Evolutionary conservation across 2,797 vertebrate species (phyloP), one percentile per base, ranked within the genome.

Genomic region (Meriones psammophilus): DNA sequence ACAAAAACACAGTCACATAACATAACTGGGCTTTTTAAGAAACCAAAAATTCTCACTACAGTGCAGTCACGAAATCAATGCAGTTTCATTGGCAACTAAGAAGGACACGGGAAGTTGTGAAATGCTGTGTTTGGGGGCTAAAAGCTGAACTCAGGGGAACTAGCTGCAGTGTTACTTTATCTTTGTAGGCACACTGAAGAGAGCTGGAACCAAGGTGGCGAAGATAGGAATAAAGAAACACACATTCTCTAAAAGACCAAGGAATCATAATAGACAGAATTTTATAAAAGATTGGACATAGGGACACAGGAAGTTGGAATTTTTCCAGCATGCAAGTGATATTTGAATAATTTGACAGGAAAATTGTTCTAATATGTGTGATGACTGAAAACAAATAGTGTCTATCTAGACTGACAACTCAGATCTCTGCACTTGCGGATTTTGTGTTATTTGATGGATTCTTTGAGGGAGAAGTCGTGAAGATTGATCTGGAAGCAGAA

Each of bases 331-430:
- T 76, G 9, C 5, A 86, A 92, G 26, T 81, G 46, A 60, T 42
- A 24, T 94, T 64, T 92, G 78, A 95, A 22, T 76, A 14, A 76
- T 74, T 71, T 89, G 50, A 86, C 92, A 14, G 33, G 42, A 94
- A 30, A 73, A 13, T 5, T 69, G 9, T 68, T 14, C 50, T 39
- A 88, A 90, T 28, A 3, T 42, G 3, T 33, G 0, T 20, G 42
- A 42, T 85, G 60, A 85, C 66, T 18, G 4, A 66, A 87, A 84
- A 71, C 71, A 76, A 56, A 50, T 30, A 17, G 33, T 73, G 24
- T 68, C 8, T 79, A 18, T 56, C 12, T 71, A 46, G 28, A 28
- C 15, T 86, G 69, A 89, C 91, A 79, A 10, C 20, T 71, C 36
- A 79, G 39, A 46, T 79, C 26, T 10, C 69, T 7, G 33, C 20